Conservation (phyloP, 2,888 invertebrate genomes). For the Gymnosoma rotundatum region DNA sequence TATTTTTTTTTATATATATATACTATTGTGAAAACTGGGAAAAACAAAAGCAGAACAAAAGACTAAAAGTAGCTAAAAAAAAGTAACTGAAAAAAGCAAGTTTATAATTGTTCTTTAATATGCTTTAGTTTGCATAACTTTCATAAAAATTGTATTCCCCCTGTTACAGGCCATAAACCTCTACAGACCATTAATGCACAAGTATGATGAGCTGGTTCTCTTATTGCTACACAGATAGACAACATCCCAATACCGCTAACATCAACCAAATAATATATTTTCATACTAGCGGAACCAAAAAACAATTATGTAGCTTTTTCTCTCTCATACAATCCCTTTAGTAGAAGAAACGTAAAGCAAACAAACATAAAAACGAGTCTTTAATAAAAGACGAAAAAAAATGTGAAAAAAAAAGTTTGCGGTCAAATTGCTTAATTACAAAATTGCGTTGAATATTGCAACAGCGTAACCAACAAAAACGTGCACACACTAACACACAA, state of each 20-base stretch:
- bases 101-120: constrained; percentile 70
- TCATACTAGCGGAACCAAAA: constrained; percentile 59
- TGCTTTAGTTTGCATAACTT: constrained; percentile 69
- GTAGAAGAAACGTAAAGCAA: constrained; percentile 53
- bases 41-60: constrained; percentile 33
- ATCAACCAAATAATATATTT: constrained; percentile 39
- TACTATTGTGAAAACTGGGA: constrained; percentile 2
- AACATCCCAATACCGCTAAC: constrained; percentile 27
- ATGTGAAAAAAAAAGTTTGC: constrained; percentile 71
- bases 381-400: constrained; percentile 34
- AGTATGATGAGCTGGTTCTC: constrained; percentile 32
- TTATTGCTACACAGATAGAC: constrained; percentile 19
- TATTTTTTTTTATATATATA: too few species aligned
- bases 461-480: constrained; percentile 40
- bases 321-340: constrained; percentile 59
- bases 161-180: constrained; percentile 70
- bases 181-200: constrained; percentile 65
- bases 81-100: constrained; percentile 14
- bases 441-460: constrained; percentile 75
- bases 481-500: background rate
- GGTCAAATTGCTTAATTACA: constrained; percentile 80
- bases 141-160: constrained; percentile 59
- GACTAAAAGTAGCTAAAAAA: constrained; percentile 26
- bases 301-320: constrained; percentile 67
- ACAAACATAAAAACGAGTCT: constrained; percentile 34